phyloP scores from a whole-genome alignment of 2,888 invertebrate genomes.

The Blastobasis adustella region DNA sequence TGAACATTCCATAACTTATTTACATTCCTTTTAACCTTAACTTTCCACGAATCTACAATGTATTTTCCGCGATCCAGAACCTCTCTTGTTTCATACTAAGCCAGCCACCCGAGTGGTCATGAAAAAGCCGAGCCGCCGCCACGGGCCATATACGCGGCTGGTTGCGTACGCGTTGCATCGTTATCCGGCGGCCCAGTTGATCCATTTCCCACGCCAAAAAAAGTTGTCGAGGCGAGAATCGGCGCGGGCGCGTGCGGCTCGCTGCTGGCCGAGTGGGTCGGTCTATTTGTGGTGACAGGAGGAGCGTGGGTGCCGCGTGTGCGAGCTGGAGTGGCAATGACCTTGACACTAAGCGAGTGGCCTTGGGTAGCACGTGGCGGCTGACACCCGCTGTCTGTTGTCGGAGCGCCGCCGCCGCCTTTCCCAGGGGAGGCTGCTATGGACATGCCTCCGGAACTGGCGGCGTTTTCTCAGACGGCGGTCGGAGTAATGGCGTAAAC shows the following conservation, averaged over 20 bases:
- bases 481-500: no score
- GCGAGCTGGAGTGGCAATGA: slow-evolving; percentile 73
- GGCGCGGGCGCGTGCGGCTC: slow-evolving; percentile 24
- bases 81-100: no score
- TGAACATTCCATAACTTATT: no score
- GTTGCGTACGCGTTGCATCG: background rate
- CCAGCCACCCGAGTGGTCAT: no score
- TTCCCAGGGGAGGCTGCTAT: slow-evolving; percentile 71
- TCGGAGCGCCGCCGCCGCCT: slow-evolving; percentile 73
- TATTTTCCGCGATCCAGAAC: no score
- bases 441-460: slow-evolving; percentile 42
- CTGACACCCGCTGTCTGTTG: slow-evolving; percentile 75
- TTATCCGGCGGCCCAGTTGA: background rate
- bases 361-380: slow-evolving; percentile 75
- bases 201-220: slow-evolving; percentile 22
- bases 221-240: slow-evolving; percentile 14
- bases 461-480: no score
- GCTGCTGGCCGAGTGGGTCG: slow-evolving; percentile 59
- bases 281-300: slow-evolving; percentile 73
- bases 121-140: no score
- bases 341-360: slow-evolving; percentile 75
- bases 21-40: no score
- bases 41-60: no score
- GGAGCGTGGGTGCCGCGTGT: slow-evolving; percentile 72
- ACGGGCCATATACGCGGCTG: no score